Percentiles rank a stretch among this genome's conserved stretches.
phyloP scores from a whole-genome alignment of 2,888 invertebrate genomes.

The Sicus ferrugineus region DNA sequence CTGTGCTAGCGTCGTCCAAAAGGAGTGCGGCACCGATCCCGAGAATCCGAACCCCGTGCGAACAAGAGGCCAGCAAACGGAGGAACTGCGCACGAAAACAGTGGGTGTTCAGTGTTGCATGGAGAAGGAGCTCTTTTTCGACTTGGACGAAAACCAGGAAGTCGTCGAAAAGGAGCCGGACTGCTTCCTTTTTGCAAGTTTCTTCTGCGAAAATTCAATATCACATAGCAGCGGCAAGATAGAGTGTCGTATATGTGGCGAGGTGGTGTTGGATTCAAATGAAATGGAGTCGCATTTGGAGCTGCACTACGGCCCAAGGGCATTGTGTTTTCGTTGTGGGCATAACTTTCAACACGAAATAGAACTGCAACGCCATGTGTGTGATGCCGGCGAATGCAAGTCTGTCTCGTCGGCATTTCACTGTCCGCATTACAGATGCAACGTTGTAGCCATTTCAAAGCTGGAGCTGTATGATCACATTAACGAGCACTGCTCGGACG shows the following conservation, averaged over 20 bases:
- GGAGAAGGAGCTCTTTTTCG: slow-evolving; percentile 27
- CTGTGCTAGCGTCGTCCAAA: neutral
- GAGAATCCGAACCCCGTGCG: slow-evolving; percentile 29
- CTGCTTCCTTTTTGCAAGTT: neutral
- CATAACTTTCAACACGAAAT: slow-evolving; percentile 36
- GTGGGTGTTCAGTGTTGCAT: slow-evolving; percentile 47
- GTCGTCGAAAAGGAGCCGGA: slow-evolving; percentile 8
- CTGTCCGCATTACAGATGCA: slow-evolving; percentile 50
- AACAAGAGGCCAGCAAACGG: slow-evolving; percentile 39
- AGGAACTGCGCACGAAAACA: slow-evolving; percentile 18
- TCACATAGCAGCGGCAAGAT: slow-evolving; percentile 46
- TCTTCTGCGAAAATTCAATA: slow-evolving; percentile 38
- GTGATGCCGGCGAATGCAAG: slow-evolving; percentile 8
- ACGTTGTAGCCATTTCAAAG: slow-evolving; percentile 39
- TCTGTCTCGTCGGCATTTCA: slow-evolving; percentile 3
- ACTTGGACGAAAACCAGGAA: slow-evolving; percentile 1
- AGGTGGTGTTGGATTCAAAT: slow-evolving; percentile 41
- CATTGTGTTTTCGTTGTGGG: slow-evolving; percentile 49
- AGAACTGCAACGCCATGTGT: slow-evolving; percentile 43
- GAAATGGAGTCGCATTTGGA: slow-evolving; percentile 46
- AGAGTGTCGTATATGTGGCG: slow-evolving; percentile 52
- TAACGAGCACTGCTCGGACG: slow-evolving; percentile 36
- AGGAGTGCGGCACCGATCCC: slow-evolving; percentile 23
- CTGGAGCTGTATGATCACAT: slow-evolving; percentile 48
- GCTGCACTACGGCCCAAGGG: slow-evolving; percentile 46